These are phyloP conservation scores for Laupala kohalensis DNA, from an alignment of 1,140 invertebrate genomes.

Conservation along the genomic window DNA sequence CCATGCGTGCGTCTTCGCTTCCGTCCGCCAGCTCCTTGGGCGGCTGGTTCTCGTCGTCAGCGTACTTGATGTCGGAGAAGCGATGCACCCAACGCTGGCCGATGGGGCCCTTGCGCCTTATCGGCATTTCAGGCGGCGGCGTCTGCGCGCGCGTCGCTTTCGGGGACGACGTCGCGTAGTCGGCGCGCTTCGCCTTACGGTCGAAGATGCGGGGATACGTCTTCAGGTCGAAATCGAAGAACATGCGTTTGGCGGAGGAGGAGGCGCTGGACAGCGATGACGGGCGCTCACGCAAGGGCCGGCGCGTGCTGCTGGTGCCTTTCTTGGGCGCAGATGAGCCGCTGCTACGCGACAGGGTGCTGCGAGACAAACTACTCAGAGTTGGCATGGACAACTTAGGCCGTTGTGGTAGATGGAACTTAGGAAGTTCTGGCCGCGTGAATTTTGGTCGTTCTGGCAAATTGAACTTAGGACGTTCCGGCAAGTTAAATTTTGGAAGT, in stretches of 20 bases:
- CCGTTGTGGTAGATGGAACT: constrained; percentile 43
- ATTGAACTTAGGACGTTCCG: constrained; percentile 42
- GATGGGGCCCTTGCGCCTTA: constrained; percentile 28
- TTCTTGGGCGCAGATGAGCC: background rate
- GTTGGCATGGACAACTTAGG: constrained; percentile 46
- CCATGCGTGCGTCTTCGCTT: background rate
- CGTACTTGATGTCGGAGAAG: constrained; percentile 27
- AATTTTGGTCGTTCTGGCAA: constrained; percentile 45
- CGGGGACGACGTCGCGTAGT: constrained; percentile 26
- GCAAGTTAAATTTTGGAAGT: constrained; percentile 30
- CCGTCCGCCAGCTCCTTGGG: background rate
- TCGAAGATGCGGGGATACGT: constrained; percentile 63
- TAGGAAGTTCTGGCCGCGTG: constrained; percentile 42
- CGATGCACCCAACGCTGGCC: constrained; percentile 34
- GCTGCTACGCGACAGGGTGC: background rate
- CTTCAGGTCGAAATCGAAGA: constrained; percentile 54
- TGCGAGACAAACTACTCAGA: constrained; percentile 28
- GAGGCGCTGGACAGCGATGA: constrained; percentile 29
- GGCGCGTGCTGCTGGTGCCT: constrained; percentile 17
- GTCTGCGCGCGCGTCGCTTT: constrained; percentile 24
- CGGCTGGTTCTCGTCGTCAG: constrained; percentile 15
- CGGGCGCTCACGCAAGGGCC: constrained; percentile 18
- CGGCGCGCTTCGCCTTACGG: constrained; percentile 35
- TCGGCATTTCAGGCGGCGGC: constrained; percentile 27
- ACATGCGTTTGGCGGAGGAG: constrained; percentile 32